Conservation (phyloP, 2,888 invertebrate genomes). For the Acrobasis suavella region DNA sequence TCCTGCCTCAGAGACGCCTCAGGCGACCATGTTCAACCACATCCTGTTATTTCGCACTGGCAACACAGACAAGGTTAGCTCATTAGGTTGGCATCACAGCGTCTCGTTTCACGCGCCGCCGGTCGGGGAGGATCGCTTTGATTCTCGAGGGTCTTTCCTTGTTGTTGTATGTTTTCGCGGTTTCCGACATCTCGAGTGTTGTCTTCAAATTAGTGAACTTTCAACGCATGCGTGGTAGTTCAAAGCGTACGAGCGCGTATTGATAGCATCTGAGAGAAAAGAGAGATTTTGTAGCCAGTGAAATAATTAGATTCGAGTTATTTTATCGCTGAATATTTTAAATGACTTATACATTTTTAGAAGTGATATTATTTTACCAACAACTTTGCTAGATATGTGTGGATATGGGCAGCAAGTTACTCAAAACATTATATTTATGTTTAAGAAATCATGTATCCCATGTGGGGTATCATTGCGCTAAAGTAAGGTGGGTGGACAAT, state of each 20-base stretch:
- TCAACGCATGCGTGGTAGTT: conserved; percentile 44
- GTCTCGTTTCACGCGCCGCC: conserved; percentile 62
- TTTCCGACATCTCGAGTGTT: conserved; percentile 48
- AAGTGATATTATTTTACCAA: too few species aligned
- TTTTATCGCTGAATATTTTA: too few species aligned
- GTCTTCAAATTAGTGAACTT: conserved; percentile 63
- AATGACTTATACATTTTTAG: too few species aligned
- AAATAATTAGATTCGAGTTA: too few species aligned
- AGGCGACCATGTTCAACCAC: conserved; percentile 26
- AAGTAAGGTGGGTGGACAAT: too few species aligned
- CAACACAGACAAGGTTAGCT: conserved; percentile 59
- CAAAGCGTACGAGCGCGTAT: neutral
- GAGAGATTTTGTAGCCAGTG: too few species aligned
- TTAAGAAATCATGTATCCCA: too few species aligned
- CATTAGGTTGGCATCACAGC: conserved; percentile 52
- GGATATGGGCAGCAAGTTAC: too few species aligned
- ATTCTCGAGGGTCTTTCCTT: conserved; percentile 56
- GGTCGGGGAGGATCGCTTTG: conserved; percentile 59
- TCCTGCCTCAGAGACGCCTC: conserved; percentile 11
- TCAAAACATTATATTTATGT: too few species aligned
- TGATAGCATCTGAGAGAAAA: too few species aligned
- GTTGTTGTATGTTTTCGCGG: conserved; percentile 48
- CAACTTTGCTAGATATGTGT: too few species aligned
- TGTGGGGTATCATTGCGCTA: too few species aligned
- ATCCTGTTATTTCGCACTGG: conserved; percentile 51